These are phyloP conservation scores for Battus philenor DNA, from an alignment of 1,140 invertebrate genomes.

Conservation along the genomic window DNA sequence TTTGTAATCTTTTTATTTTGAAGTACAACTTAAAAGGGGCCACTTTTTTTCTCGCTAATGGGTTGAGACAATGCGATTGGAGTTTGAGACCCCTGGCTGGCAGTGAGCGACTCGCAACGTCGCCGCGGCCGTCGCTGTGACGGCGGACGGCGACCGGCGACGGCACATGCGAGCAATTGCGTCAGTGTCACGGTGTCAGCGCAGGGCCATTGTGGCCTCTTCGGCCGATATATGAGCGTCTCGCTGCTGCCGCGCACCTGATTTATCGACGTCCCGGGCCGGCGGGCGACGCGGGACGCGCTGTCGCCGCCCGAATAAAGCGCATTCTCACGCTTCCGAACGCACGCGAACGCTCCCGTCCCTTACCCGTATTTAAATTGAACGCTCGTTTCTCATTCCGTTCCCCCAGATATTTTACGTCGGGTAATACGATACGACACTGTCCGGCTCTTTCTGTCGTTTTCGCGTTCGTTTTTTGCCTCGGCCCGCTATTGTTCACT, in stretches of 20 bases:
- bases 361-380: slow-evolving; percentile 66
- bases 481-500: slow-evolving; percentile 72
- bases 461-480: slow-evolving; percentile 66
- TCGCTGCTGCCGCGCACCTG: slow-evolving; percentile 46
- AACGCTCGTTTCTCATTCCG: slow-evolving; percentile 71
- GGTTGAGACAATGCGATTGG: no score
- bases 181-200: slow-evolving; percentile 65
- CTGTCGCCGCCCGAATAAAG: slow-evolving; percentile 66
- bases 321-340: slow-evolving; percentile 73
- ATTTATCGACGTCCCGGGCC: slow-evolving; percentile 66
- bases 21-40: no score
- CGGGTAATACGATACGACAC: slow-evolving; percentile 75
- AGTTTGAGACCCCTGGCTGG: slow-evolving; percentile 11
- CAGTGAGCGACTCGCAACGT: slow-evolving; percentile 27
- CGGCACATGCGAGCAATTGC: slow-evolving; percentile 65
- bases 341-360: slow-evolving; percentile 67
- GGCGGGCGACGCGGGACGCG: slow-evolving; percentile 37
- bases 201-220: slow-evolving; percentile 58
- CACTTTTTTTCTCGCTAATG: no score
- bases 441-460: slow-evolving; percentile 72
- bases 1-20: no score
- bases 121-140: slow-evolving; percentile 36
- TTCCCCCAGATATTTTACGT: slow-evolving; percentile 74
- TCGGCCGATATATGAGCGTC: slow-evolving; percentile 64
- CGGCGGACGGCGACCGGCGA: slow-evolving; percentile 23